These are phyloP conservation scores for Byasa hedistus DNA, from an alignment of 2,888 invertebrate species.

Conservation along the genomic window DNA sequence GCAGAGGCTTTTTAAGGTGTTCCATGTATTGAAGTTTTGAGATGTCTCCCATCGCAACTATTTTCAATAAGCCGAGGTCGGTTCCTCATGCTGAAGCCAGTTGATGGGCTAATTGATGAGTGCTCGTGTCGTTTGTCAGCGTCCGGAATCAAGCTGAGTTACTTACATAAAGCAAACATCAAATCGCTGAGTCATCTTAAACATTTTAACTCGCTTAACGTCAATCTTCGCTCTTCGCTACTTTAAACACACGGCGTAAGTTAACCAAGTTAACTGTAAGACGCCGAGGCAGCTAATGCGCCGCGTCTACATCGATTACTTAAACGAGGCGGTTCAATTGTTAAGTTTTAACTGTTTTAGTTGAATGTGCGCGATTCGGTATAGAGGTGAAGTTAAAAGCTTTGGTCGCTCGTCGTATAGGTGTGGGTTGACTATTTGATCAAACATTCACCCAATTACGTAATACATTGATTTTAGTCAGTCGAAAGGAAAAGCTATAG, in stretches of 20 bases:
- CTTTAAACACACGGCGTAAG: constrained; percentile 36
- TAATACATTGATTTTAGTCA: too few relatives aligned
- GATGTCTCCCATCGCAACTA: too few relatives aligned
- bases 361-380: constrained; percentile 17
- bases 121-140: too few relatives aligned
- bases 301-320: constrained; percentile 27
- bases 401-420: neutral
- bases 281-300: constrained; percentile 18
- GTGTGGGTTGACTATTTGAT: constrained; percentile 4
- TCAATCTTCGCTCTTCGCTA: neutral
- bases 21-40: too few relatives aligned
- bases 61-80: too few relatives aligned
- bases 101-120: too few relatives aligned
- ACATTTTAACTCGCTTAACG: too few relatives aligned
- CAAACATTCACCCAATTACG: neutral
- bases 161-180: too few relatives aligned
- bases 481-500: too few relatives aligned
- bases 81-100: too few relatives aligned
- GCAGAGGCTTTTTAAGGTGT: neutral
- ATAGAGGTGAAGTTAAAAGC: constrained; percentile 9
- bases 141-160: too few relatives aligned
- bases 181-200: too few relatives aligned
- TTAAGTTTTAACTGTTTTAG: constrained; percentile 20
- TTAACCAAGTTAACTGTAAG: constrained; percentile 38
- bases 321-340: constrained; percentile 11